Evolutionary conservation across 2,888 invertebrate species (phyloP).

Genomic region (Chymomyza procnemis): DNA sequence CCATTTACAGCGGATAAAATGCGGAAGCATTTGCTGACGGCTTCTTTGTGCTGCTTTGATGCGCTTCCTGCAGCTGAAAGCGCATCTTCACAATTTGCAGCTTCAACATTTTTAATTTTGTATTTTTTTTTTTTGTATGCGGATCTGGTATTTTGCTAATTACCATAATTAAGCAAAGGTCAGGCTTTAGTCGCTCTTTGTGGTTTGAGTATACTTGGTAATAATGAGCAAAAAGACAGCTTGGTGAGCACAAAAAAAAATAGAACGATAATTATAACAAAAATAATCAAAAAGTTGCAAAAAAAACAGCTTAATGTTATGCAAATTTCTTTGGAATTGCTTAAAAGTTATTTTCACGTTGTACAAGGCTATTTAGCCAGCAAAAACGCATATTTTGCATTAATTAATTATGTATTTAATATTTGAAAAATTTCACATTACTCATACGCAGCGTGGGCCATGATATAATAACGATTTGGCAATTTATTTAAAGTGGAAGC

Average conservation of each 20-base stretch:
- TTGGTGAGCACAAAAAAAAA: not conserved
- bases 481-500: too few relatives aligned
- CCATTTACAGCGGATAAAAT: conserved; percentile 46
- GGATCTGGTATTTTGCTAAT: conserved; percentile 56
- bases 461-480: conserved; percentile 21
- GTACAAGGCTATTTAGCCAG: conserved; percentile 63
- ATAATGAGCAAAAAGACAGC: conserved; percentile 50
- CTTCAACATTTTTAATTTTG: conserved; percentile 34
- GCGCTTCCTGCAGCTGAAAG: not conserved
- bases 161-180: conserved; percentile 73
- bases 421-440: conserved; percentile 23
- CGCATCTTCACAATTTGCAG: conserved; percentile 18
- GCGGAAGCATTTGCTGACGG: conserved; percentile 54
- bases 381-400: not conserved
- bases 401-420: too few relatives aligned
- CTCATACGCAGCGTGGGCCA: conserved; percentile 50
- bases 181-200: conserved; percentile 71
- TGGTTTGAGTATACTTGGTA: conserved; percentile 60
- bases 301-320: conserved; percentile 56
- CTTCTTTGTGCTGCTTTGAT: conserved; percentile 4
- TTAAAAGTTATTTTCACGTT: conserved; percentile 38
- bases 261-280: not conserved
- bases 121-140: conserved; percentile 17
- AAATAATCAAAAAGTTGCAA: not conserved
- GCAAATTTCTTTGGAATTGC: conserved; percentile 31